phyloP scores from a whole-genome alignment of 2,113 vertebrate genomes.

The Rostratula benghalensis region DNA sequence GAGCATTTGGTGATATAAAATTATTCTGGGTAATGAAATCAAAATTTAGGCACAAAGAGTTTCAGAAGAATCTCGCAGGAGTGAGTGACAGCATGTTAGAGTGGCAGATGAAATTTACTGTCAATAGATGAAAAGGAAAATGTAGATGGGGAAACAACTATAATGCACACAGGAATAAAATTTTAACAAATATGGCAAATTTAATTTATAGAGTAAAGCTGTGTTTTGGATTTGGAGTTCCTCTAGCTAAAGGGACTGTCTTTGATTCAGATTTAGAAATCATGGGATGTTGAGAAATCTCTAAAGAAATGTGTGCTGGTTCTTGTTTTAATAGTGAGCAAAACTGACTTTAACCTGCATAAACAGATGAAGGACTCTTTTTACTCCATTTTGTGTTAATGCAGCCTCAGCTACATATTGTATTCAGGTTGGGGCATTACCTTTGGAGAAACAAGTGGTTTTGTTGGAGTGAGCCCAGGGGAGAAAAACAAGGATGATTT shows the following conservation, averaged over 20 bases:
- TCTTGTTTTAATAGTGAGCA: neutral
- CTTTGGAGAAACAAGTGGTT: conserved; percentile 17
- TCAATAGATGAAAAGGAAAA: conserved; percentile 59
- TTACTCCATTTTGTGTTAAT: neutral
- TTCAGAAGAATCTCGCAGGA: conserved; percentile 42
- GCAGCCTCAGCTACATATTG: neutral
- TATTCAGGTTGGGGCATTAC: neutral
- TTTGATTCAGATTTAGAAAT: neutral
- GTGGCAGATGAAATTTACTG: conserved; percentile 66
- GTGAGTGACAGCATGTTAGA: conserved; percentile 63
- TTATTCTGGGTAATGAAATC: conserved; percentile 53
- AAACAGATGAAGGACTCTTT: neutral
- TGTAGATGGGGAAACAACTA: conserved; percentile 52
- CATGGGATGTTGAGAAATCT: neutral
- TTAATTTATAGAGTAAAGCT: neutral
- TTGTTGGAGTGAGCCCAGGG: neutral
- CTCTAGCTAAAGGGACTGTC: neutral
- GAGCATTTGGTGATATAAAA: conserved; percentile 55
- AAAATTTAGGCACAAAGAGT: conserved; percentile 30
- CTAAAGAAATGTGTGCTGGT: neutral
- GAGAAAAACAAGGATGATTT: conserved; percentile 6
- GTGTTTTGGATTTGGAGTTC: neutral
- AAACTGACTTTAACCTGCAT: neutral
- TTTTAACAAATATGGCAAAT: conserved; percentile 29
- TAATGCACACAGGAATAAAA: conserved; percentile 39